A percentile compares a stretch with the other conserved stretches of the same genome.
Evolutionary conservation across 1,140 invertebrate genomes (phyloP).

Genomic region (Drosophila melanogaster): DNA sequence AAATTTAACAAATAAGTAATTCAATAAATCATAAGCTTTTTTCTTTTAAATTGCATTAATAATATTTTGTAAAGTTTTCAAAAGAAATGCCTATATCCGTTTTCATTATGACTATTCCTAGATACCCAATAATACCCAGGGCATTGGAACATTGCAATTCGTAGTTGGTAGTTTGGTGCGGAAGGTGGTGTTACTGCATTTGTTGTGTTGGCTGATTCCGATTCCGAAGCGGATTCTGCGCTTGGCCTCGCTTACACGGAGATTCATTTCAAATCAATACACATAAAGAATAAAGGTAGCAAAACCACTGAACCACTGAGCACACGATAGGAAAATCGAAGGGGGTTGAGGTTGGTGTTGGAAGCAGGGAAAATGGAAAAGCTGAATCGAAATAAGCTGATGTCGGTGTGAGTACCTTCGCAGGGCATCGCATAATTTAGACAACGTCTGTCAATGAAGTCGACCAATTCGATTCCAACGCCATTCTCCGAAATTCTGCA

Average conservation of each 20-base stretch:
- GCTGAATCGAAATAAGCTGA: slow-evolving; percentile 8
- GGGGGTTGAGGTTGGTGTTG: not conserved
- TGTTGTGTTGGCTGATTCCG: slow-evolving; percentile 1
- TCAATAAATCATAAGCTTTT: no score
- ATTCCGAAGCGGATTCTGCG: slow-evolving; percentile 39
- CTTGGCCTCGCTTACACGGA: slow-evolving; percentile 66
- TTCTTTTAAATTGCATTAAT: no score
- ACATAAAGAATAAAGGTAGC: slow-evolving; percentile 72
- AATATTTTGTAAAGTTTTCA: no score
- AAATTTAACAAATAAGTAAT: no score
- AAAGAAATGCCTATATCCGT: no score
- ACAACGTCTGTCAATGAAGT: slow-evolving; percentile 51
- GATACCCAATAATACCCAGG: not conserved
- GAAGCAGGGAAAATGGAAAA: slow-evolving; percentile 2
- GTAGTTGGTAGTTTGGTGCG: slow-evolving; percentile 1
- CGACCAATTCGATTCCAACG: slow-evolving; percentile 38
- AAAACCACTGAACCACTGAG: slow-evolving; percentile 51
- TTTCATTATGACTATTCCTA: not conserved
- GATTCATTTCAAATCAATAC: slow-evolving; percentile 82
- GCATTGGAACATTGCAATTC: slow-evolving; percentile 23
- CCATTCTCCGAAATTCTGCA: slow-evolving; percentile 28
- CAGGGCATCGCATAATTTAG: slow-evolving; percentile 56
- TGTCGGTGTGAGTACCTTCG: slow-evolving; percentile 6
- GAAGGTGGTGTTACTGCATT: slow-evolving; percentile 5
- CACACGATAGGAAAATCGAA: slow-evolving; percentile 9